Conservation (phyloP, 2,113 vertebrate species). For the Zapornia atra region DNA sequence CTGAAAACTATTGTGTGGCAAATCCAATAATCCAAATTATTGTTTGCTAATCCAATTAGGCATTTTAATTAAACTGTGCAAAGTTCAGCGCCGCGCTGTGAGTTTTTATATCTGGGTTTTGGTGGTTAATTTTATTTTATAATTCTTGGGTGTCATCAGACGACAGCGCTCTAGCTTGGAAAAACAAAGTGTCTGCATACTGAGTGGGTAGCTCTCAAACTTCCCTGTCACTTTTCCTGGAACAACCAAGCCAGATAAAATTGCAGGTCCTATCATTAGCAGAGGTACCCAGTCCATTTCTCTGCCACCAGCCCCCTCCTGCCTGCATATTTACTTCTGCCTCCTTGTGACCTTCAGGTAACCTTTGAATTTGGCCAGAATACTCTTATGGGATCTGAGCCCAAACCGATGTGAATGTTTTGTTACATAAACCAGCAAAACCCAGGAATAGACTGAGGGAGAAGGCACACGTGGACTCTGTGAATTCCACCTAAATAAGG, state of each 20-base stretch:
- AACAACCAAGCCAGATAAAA: conserved; percentile 5
- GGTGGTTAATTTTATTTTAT: background rate
- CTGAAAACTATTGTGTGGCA: background rate
- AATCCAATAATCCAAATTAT: conserved; percentile 42
- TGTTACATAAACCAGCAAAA: background rate
- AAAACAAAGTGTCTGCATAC: background rate
- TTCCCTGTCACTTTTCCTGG: background rate
- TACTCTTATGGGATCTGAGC: background rate
- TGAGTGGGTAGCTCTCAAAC: background rate
- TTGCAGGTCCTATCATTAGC: background rate
- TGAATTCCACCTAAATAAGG: background rate
- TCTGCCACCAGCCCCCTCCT: background rate
- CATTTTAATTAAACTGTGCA: conserved; percentile 24
- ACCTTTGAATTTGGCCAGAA: background rate
- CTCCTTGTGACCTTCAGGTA: background rate
- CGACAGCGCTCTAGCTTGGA: background rate
- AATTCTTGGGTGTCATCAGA: background rate
- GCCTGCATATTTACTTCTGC: background rate
- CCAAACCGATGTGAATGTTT: background rate
- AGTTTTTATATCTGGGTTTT: background rate
- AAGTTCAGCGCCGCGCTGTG: background rate
- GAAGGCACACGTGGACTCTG: background rate
- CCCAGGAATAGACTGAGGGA: background rate
- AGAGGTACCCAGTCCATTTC: background rate
- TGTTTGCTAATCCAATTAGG: conserved; percentile 24